phyloP scores from a whole-genome alignment of 2,113 vertebrate genomes.

The Acrocephalus kingi region DNA sequence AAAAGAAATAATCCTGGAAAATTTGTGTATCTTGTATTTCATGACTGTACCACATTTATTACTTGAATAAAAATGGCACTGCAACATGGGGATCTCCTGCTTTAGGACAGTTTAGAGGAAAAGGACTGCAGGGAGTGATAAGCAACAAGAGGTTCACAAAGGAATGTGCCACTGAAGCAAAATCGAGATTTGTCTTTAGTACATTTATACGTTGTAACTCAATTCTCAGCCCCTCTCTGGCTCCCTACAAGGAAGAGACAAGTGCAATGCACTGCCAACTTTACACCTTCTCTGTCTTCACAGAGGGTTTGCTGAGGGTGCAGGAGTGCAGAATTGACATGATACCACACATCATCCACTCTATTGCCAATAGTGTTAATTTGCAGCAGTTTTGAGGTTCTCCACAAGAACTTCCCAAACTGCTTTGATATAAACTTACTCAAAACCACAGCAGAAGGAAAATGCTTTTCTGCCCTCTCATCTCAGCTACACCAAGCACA shows the following conservation, averaged over 20 bases:
- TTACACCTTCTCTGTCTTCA: not conserved
- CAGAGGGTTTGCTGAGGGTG: not conserved
- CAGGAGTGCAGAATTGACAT: not conserved
- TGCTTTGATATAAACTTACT: not conserved
- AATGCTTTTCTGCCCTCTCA: not conserved
- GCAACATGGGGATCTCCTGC: not conserved
- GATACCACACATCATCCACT: not conserved
- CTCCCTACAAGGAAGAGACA: not conserved
- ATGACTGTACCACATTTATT: not conserved
- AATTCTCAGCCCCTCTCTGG: not conserved
- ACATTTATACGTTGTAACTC: not conserved
- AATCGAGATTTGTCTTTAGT: not conserved
- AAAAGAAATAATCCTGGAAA: not conserved
- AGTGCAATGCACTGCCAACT: accelerated
- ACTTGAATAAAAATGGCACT: not conserved
- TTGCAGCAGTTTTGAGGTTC: not conserved
- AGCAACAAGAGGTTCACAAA: not conserved
- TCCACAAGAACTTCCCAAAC: not conserved
- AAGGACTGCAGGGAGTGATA: not conserved
- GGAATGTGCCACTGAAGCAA: not conserved
- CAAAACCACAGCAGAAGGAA: not conserved
- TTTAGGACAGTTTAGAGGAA: not conserved
- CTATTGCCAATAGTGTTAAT: not conserved
- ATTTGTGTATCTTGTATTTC: not conserved
- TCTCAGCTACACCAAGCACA: not conserved